Conservation (phyloP, 2,113 vertebrate genomes). For the Cyanoderma ruficeps region DNA sequence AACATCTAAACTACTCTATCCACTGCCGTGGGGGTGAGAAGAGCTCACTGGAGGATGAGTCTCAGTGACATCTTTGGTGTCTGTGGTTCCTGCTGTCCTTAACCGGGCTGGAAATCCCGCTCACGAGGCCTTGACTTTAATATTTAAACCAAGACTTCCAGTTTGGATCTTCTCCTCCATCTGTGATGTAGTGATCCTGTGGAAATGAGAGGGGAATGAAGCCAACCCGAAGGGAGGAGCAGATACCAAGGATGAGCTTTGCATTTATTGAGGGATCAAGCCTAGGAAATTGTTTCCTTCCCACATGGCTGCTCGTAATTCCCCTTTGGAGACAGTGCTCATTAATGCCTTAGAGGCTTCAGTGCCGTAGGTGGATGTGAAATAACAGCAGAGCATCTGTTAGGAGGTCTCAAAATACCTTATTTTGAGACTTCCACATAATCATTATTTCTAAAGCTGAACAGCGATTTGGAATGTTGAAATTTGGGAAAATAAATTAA, state of each 20-base stretch:
- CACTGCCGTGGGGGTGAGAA: background rate
- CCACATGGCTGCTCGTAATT: background rate
- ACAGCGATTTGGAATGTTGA: background rate
- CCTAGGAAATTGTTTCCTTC: slow-evolving; percentile 44
- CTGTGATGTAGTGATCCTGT: background rate
- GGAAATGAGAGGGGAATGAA: background rate
- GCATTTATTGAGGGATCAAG: slow-evolving; percentile 34
- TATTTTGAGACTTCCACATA: background rate
- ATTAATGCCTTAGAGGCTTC: slow-evolving; percentile 39
- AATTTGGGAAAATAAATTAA: slow-evolving; percentile 10
- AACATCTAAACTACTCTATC: background rate
- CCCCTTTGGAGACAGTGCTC: background rate
- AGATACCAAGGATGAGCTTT: background rate
- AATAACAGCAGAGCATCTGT: slow-evolving; percentile 40
- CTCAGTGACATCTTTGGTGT: background rate
- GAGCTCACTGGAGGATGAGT: background rate
- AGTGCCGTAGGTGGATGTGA: background rate
- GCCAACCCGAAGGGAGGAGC: background rate
- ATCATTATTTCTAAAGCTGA: slow-evolving; percentile 37
- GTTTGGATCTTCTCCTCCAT: background rate
- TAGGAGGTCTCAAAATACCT: slow-evolving; percentile 41
- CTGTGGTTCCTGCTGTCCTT: background rate
- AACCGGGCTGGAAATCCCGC: background rate
- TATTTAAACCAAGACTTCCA: background rate
- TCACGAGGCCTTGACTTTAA: background rate